Evolutionary conservation across 2,113 vertebrate genomes (phyloP).

Genomic region (Columba livia): DNA sequence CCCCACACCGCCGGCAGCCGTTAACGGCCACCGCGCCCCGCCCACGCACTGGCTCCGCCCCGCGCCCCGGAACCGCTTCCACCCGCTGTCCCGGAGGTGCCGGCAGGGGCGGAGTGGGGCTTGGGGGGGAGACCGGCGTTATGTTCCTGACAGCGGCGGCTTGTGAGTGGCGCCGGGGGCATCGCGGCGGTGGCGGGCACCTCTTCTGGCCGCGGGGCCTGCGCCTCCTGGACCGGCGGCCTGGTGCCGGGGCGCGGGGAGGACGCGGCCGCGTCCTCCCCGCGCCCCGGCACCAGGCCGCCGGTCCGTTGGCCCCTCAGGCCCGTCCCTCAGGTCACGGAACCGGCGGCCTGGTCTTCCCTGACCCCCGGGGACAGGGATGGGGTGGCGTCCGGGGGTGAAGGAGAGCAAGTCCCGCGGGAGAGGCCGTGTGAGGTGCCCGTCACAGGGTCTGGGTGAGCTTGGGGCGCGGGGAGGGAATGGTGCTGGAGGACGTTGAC

Average conservation of each 20-base stretch:
- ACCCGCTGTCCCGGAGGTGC: not conserved
- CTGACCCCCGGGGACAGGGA: too few relatives aligned
- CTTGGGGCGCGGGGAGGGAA: not conserved
- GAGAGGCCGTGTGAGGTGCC: not conserved
- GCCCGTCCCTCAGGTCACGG: not conserved
- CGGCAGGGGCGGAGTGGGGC: too few relatives aligned
- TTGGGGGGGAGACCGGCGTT: fast-evolving
- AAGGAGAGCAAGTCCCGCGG: not conserved
- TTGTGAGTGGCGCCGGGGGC: not conserved
- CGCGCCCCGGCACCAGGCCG: too few relatives aligned
- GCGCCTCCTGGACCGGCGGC: not conserved
- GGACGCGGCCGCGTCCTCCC: too few relatives aligned
- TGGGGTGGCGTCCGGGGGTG: not conserved
- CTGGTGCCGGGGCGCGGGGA: not conserved
- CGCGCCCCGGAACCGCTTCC: not conserved
- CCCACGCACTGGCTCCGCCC: not conserved
- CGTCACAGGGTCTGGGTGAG: too few relatives aligned
- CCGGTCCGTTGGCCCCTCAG: too few relatives aligned
- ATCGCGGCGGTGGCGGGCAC: too few relatives aligned
- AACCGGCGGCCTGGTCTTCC: too few relatives aligned
- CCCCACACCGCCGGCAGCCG: not conserved
- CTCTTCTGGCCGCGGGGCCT: too few relatives aligned
- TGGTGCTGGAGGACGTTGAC: fast-evolving
- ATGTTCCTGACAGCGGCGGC: slow-evolving; percentile 21
- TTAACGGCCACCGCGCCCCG: not conserved